These are phyloP conservation scores for Anthopleura xanthogrammica DNA, from an alignment of 92 coral and sea anemone species.

Conservation along the genomic window DNA sequence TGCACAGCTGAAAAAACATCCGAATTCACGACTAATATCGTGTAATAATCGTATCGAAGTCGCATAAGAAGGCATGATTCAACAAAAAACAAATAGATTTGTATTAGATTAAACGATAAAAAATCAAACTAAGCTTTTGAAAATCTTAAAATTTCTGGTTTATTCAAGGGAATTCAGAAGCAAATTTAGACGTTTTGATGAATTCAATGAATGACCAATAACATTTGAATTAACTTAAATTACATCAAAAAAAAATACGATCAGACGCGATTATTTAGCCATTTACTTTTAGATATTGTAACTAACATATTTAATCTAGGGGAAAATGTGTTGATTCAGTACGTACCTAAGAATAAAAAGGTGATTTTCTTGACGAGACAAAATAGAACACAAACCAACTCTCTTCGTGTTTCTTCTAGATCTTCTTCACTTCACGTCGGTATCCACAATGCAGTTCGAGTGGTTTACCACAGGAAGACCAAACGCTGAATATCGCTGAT, in stretches of 20 bases:
- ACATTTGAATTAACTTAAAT: neutral
- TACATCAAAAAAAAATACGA: neutral
- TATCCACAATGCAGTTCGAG: conserved; percentile 18
- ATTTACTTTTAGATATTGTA: neutral
- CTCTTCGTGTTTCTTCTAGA: neutral
- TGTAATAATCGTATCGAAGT: neutral
- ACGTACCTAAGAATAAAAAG: neutral
- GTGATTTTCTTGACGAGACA: neutral
- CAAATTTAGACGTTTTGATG: neutral
- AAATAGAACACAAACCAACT: conserved; percentile 6
- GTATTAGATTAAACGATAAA: neutral
- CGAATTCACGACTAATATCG: neutral
- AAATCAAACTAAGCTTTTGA: neutral
- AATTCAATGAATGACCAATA: neutral
- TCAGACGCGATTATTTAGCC: neutral
- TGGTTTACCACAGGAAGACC: neutral
- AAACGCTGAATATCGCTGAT: neutral
- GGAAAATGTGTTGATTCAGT: neutral
- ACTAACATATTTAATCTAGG: neutral
- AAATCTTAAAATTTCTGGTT: neutral
- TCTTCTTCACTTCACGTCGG: neutral
- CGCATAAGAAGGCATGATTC: neutral
- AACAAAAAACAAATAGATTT: neutral
- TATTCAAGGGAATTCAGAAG: neutral
- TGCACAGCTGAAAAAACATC: conserved; percentile 8